Conservation (phyloP, 2,113 vertebrate species). For the Rallus limicola region DNA sequence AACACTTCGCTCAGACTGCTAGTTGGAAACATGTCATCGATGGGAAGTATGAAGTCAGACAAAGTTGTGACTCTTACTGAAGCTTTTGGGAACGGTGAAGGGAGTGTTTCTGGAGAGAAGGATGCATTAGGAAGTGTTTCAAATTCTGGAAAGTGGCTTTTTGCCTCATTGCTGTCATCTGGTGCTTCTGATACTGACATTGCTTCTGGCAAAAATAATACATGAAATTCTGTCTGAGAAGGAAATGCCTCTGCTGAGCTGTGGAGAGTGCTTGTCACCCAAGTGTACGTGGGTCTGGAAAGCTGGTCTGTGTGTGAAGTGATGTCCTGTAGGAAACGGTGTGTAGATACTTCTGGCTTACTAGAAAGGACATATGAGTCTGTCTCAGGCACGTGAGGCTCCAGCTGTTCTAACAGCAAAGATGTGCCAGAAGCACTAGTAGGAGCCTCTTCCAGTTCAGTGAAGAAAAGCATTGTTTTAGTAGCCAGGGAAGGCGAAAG, state of each 20-base stretch:
- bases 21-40: not conserved
- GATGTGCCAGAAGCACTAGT: not conserved
- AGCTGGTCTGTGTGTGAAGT: not conserved
- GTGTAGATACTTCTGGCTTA: not conserved
- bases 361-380: not conserved
- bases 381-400: not conserved
- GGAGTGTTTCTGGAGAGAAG: not conserved
- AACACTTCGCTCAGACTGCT: not conserved
- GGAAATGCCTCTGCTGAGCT: not conserved
- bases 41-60: not conserved
- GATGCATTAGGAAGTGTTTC: not conserved
- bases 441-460: not conserved
- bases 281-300: not conserved
- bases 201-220: not conserved
- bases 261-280: not conserved
- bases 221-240: not conserved
- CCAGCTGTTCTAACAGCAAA: not conserved
- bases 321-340: not conserved
- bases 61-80: not conserved
- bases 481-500: slow-evolving; percentile 21
- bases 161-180: not conserved
- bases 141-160: not conserved
- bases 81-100: not conserved
- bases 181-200: not conserved
- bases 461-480: not conserved